Conservation (phyloP, 2,888 invertebrate species). For the Volucella inflata region DNA sequence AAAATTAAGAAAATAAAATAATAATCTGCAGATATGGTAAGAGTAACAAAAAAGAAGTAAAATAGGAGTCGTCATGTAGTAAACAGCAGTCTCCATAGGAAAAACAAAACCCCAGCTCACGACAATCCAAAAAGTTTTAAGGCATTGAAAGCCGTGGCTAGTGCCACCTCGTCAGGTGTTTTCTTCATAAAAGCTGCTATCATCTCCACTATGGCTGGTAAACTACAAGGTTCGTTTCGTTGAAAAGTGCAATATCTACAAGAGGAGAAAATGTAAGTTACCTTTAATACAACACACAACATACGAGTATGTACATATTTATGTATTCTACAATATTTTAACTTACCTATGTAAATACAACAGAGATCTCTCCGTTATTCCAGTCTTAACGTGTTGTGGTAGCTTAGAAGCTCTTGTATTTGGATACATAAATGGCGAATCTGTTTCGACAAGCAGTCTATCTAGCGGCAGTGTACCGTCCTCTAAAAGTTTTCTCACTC, state of each 20-base stretch:
- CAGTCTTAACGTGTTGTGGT: slow-evolving; percentile 93
- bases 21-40: slow-evolving; percentile 72
- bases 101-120: slow-evolving; percentile 84
- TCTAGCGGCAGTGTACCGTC: slow-evolving; percentile 93
- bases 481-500: slow-evolving; percentile 92
- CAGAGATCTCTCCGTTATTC: slow-evolving; percentile 91
- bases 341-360: slow-evolving; percentile 83
- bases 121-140: slow-evolving; percentile 94
- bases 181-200: slow-evolving; percentile 95
- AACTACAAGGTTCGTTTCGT: slow-evolving; percentile 97
- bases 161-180: slow-evolving; percentile 94
- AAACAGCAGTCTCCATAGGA: slow-evolving; percentile 45
- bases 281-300: too few species aligned
- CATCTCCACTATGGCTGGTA: slow-evolving; percentile 96
- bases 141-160: slow-evolving; percentile 96
- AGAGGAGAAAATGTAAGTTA: slow-evolving; percentile 4
- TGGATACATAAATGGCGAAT: slow-evolving; percentile 98
- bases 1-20: slow-evolving; percentile 49
- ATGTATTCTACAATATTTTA: background rate
- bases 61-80: slow-evolving; percentile 65
- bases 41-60: slow-evolving; percentile 40
- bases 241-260: slow-evolving; percentile 95
- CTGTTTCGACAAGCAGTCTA: slow-evolving; percentile 94
- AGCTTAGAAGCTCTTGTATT: slow-evolving; percentile 96
- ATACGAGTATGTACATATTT: background rate